Conservation (phyloP, 2,888 invertebrate genomes). For the Thecocarcelia acutangulata region DNA sequence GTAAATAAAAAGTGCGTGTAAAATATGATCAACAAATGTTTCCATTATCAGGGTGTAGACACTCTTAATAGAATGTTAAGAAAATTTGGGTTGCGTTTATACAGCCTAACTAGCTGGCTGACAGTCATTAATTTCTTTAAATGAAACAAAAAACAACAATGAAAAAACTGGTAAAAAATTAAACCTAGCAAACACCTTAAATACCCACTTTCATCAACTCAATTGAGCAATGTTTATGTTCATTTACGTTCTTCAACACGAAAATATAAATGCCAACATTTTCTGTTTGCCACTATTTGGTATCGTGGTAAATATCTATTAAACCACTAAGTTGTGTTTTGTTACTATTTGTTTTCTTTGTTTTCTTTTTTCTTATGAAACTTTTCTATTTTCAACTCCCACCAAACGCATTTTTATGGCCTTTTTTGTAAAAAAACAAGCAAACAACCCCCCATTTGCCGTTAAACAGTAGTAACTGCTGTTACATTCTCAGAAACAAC, state of each 20-base stretch:
- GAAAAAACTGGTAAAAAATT: slow-evolving; percentile 8
- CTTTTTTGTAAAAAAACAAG: slow-evolving; percentile 7
- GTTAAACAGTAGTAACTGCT: slow-evolving; percentile 55
- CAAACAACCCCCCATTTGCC: slow-evolving; percentile 8
- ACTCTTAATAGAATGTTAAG: background rate
- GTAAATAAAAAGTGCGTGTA: slow-evolving; percentile 40
- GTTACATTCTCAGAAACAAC: slow-evolving; percentile 27
- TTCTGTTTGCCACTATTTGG: slow-evolving; percentile 66
- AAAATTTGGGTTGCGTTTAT: background rate
- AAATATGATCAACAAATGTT: slow-evolving; percentile 52
- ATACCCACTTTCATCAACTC: slow-evolving; percentile 58
- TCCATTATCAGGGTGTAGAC: slow-evolving; percentile 35
- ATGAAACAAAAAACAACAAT: background rate
- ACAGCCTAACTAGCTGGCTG: background rate
- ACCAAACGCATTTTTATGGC: slow-evolving; percentile 24
- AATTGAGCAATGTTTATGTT: slow-evolving; percentile 73
- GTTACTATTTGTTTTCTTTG: slow-evolving; percentile 21
- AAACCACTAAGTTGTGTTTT: slow-evolving; percentile 67
- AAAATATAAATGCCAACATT: slow-evolving; percentile 63
- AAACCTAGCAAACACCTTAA: slow-evolving; percentile 53
- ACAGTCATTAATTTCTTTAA: background rate
- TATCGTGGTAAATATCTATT: slow-evolving; percentile 77
- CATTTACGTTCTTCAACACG: slow-evolving; percentile 76
- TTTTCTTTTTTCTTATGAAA: slow-evolving; percentile 3
- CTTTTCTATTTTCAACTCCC: slow-evolving; percentile 4